These are phyloP conservation scores for Octodonta nipae DNA, from an alignment of 2,888 invertebrate species.

Conservation along the genomic window DNA sequence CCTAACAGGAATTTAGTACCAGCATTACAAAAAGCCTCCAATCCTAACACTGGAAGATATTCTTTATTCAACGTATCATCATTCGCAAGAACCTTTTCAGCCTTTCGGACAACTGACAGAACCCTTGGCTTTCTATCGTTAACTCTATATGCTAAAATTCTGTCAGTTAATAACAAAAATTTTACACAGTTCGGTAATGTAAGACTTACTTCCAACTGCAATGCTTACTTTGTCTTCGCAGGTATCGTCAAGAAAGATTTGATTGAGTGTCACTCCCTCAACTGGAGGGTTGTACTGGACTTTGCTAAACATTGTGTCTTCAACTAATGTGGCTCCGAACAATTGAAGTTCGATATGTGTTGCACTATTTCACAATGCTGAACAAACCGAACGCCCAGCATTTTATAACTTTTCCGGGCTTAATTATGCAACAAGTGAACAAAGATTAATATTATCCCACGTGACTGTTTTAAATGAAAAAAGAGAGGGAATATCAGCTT, in stretches of 20 bases:
- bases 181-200: neutral
- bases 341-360: too few species aligned
- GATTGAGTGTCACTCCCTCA: conserved; percentile 83
- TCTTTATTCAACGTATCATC: conserved; percentile 83
- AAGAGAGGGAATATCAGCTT: too few species aligned
- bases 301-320: conserved; percentile 49
- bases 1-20: conserved; percentile 82
- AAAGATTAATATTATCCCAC: too few species aligned
- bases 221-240: conserved; percentile 79
- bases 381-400: too few species aligned
- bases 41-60: conserved; percentile 83
- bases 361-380: too few species aligned
- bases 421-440: too few species aligned
- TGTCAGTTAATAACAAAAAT: conserved; percentile 3
- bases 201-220: conserved; percentile 76
- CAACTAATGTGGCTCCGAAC: too few species aligned
- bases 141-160: conserved; percentile 70
- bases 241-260: conserved; percentile 60
- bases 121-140: conserved; percentile 94
- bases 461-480: too few species aligned
- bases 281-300: conserved; percentile 75
- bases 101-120: conserved; percentile 83
- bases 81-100: conserved; percentile 69
- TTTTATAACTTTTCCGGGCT: too few species aligned
- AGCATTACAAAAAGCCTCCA: conserved; percentile 60